Evolutionary conservation across 2,797 vertebrate genomes (phyloP), one percentile per base, ranked within the genome.

Genomic region (Capromys pilorides): DNA sequence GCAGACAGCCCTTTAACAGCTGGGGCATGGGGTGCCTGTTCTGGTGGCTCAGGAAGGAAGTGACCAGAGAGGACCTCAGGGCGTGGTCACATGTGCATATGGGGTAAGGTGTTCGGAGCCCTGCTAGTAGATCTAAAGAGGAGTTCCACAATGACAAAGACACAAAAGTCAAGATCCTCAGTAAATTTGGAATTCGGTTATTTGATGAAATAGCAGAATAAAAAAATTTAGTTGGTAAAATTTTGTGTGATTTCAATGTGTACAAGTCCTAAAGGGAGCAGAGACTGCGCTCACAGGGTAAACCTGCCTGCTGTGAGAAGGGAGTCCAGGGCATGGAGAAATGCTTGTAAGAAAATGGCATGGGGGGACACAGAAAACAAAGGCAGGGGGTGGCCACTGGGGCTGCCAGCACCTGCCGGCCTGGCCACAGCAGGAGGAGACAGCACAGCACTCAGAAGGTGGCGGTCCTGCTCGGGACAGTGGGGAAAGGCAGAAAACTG

Each of bases 161-260:
- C 33, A 26, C 14, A 39, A 59, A 18, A n/a, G 24, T 57, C 36
- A 91, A 86, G 41, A 36, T 26, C 21, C 33, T 61, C 24, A 36
- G 26, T 78, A 85, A 93, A 31, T 59, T 49, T 64, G 83, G 2
- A 82, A 78, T 75, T 61, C 39, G 45, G 36, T 54, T 45, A 31
- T 41, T 88, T 79, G 82, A 66, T 61, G 14, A 93, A 94, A 93
- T 33, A 57, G 49, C 51, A 89, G 41, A 62, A 33, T 69, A 8
- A 90, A 84, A 85, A 84, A 84, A 57, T 49, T 75, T 73, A 87
- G 84, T 84, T 69, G 75, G 85, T 73, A 82, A 84, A 64, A 87
- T 64, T 81, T 57, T 33, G 78, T 49, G 33, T 75, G 4, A 69
- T 26, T 88, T 83, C 80, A 93, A 85, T 64, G 62, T 39, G 19